Evolutionary conservation across 2,113 vertebrate genomes (phyloP).

Genomic region (Sander lucioperca): DNA sequence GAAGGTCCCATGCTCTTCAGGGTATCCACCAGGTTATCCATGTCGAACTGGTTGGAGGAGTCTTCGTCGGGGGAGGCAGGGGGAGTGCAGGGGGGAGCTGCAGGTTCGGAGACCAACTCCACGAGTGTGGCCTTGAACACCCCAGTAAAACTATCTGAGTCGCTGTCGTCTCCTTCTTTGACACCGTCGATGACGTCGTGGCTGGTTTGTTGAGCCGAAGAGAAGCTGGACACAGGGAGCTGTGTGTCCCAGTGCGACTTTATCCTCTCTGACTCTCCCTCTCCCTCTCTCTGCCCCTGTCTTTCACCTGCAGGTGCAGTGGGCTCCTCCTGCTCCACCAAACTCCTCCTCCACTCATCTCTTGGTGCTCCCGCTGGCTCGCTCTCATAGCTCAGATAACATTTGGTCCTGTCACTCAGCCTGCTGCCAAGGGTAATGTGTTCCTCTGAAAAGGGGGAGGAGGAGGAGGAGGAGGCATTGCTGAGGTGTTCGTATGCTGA

Average conservation of each 20-base stretch:
- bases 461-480: conserved; percentile 25
- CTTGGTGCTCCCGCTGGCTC: conserved; percentile 45
- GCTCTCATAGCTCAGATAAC: conserved; percentile 49
- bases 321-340: conserved; percentile 71
- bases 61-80: conserved; percentile 77
- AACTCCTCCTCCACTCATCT: conserved; percentile 58
- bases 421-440: conserved; percentile 37
- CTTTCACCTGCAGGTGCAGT: conserved; percentile 65
- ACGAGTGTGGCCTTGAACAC: conserved; percentile 80
- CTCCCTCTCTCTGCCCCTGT: conserved; percentile 31
- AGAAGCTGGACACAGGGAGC: conserved; percentile 9
- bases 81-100: conserved; percentile 26
- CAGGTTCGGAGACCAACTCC: conserved; percentile 75
- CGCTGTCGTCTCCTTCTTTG: neutral
- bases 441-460: conserved; percentile 33
- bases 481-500: conserved; percentile 21
- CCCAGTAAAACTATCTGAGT: conserved; percentile 51
- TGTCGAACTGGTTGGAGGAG: conserved; percentile 79
- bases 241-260: conserved; percentile 50
- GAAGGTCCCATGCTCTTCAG: conserved; percentile 91
- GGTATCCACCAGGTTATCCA: conserved; percentile 91
- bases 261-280: conserved; percentile 40
- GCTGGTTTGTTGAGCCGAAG: neutral
- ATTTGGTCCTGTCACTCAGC: conserved; percentile 52
- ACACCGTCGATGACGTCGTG: neutral